Conservation (phyloP, 2,113 vertebrate genomes). For the Myrmecobius fasciatus region DNA sequence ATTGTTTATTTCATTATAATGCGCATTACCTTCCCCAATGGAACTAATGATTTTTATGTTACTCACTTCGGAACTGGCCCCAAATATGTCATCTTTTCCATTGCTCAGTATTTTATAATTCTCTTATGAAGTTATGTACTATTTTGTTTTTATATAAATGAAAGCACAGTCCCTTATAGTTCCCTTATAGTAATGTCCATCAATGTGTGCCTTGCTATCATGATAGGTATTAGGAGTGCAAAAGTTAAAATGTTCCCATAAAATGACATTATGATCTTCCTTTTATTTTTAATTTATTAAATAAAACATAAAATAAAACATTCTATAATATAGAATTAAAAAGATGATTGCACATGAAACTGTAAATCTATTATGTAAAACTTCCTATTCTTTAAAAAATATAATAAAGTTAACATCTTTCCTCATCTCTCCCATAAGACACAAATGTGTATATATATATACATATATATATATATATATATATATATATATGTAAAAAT, state of each 20-base stretch:
- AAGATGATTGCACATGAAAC: too few species aligned
- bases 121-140: neutral
- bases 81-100: neutral
- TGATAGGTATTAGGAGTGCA: neutral
- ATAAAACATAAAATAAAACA: too few species aligned
- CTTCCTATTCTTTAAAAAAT: too few species aligned
- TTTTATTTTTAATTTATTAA: too few species aligned
- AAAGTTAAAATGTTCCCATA: neutral
- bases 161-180: neutral
- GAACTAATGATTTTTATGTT: neutral
- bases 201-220: neutral
- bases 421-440: too few species aligned
- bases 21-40: neutral
- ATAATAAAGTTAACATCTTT: too few species aligned
- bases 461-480: too few species aligned
- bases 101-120: neutral
- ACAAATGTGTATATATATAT: too few species aligned
- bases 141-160: neutral
- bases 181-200: neutral
- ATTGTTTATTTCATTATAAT: neutral
- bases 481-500: too few species aligned
- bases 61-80: neutral
- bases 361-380: too few species aligned
- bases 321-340: too few species aligned
- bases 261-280: too few species aligned